Percentiles rank a stretch among this genome's conserved stretches.
Evolutionary conservation across 2,797 vertebrate species (phyloP).

Genomic region (Parotocinclus haroldoi): DNA sequence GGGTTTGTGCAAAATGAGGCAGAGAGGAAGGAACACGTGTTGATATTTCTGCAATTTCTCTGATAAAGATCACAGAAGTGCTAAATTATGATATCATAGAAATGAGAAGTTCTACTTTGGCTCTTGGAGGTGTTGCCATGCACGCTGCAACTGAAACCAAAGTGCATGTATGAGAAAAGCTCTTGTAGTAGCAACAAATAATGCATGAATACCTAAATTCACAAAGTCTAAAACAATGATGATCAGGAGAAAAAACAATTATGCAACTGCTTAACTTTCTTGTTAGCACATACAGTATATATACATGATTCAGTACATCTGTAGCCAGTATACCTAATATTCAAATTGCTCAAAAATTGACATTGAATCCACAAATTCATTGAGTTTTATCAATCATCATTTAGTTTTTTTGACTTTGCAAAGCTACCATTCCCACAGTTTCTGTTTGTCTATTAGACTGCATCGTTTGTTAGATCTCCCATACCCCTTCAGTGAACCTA

Average conservation of each 20-base stretch:
- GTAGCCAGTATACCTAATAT: too few species aligned
- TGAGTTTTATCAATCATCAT: too few species aligned
- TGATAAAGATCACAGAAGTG: slow-evolving; percentile 50
- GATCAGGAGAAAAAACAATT: not conserved
- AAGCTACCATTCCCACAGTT: too few species aligned
- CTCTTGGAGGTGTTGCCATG: slow-evolving; percentile 42
- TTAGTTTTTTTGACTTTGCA: too few species aligned
- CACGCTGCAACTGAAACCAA: slow-evolving; percentile 35
- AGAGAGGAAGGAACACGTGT: slow-evolving; percentile 31
- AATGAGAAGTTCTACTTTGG: slow-evolving; percentile 44
- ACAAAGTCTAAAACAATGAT: not conserved
- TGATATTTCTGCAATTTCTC: slow-evolving; percentile 47
- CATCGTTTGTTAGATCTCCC: slow-evolving; percentile 41
- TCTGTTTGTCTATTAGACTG: slow-evolving; percentile 7
- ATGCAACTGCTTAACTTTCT: too few species aligned
- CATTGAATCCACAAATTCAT: too few species aligned
- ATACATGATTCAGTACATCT: too few species aligned
- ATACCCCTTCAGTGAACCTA: slow-evolving; percentile 39
- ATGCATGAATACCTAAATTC: not conserved
- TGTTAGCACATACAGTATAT: too few species aligned
- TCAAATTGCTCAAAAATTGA: too few species aligned
- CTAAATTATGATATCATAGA: slow-evolving; percentile 46
- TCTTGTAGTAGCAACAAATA: slow-evolving; percentile 6
- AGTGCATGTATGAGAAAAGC: slow-evolving; percentile 22
- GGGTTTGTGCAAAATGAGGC: slow-evolving; percentile 4